These are phyloP conservation scores for Biston stratarius DNA, from an alignment of 2,888 invertebrate genomes.

Conservation along the genomic window DNA sequence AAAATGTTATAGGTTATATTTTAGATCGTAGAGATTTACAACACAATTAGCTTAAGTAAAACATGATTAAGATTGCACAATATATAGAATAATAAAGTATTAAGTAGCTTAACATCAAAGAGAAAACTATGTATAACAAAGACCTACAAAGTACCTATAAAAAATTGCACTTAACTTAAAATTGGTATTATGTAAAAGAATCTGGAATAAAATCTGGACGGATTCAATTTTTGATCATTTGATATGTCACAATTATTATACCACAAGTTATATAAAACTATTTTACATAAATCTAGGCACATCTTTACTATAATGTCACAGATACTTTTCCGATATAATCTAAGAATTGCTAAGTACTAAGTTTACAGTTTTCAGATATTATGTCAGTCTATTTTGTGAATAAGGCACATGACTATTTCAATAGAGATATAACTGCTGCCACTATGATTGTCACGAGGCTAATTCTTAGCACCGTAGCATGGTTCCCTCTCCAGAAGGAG, in stretches of 20 bases:
- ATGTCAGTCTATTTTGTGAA: conserved; percentile 44
- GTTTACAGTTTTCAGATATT: conserved; percentile 10
- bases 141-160: conserved; percentile 1
- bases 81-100: too few species aligned
- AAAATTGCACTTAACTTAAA: not conserved
- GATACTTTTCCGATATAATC: not conserved
- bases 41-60: too few species aligned
- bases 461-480: conserved; percentile 52
- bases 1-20: too few species aligned
- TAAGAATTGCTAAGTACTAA: conserved; percentile 7
- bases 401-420: conserved; percentile 49
- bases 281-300: not conserved
- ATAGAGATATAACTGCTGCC: conserved; percentile 47
- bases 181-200: not conserved
- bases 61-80: too few species aligned
- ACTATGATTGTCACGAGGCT: conserved; percentile 54
- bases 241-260: not conserved
- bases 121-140: not conserved
- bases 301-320: not conserved
- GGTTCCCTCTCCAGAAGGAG: conserved; percentile 72
- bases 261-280: not conserved
- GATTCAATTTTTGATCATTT: conserved; percentile 19
- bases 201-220: conserved; percentile 19
- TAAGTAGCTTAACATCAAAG: too few species aligned
- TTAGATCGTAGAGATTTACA: too few species aligned